Base-by-base conservation (phyloP, 2,888 invertebrate species). In the Drosophila mettleri region DNA sequence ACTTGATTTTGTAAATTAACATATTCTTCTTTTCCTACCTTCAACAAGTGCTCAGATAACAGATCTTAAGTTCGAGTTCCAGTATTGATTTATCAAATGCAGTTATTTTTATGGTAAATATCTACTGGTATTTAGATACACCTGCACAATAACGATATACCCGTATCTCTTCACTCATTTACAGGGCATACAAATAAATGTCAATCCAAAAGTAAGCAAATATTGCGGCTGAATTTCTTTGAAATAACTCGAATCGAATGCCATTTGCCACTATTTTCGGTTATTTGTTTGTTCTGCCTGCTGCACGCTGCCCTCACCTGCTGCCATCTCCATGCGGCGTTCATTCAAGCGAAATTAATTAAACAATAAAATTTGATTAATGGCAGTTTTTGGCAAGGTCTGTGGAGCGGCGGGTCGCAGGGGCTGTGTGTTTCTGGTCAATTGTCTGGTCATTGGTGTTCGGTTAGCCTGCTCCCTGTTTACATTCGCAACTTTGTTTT, bases 321-420 rank as follows among this genome's bases (percentile, higher is more conserved):
- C 36, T 45, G 29, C n/a, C 20, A 38, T n/a, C 49, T 41, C 22
- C 65, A 51, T 14, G 48, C 45, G 48, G 45, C 39, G 51, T 84
- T 82, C 81, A 82, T 82, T 84, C 87, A 84, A 82, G 81, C 81
- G 62, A 85, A 88, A 85, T 86, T 85, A 83, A 88, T 85, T 86
- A 88, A 88, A 85, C 80, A 88, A 88, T 85, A 88, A 85, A 88
- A 86, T 76, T 83, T 85, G 86, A 85, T 88, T 88, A 83, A 85
- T 85, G 84, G 68, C 65, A 81, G 73, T 81, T 62, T 59, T 20
- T 55, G 48, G 48, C 22, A 48, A 10, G 18, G 14, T 0, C 3
- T 31, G 43, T 7, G 14, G 33, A 33, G 29, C 41, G 16, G 14
- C 29, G 14, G 52, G 20, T n/a, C 8, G 14, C 3, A 8, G 41